Base-by-base conservation (phyloP, 2,888 invertebrate genomes). In the Ennomos quercinarius region DNA sequence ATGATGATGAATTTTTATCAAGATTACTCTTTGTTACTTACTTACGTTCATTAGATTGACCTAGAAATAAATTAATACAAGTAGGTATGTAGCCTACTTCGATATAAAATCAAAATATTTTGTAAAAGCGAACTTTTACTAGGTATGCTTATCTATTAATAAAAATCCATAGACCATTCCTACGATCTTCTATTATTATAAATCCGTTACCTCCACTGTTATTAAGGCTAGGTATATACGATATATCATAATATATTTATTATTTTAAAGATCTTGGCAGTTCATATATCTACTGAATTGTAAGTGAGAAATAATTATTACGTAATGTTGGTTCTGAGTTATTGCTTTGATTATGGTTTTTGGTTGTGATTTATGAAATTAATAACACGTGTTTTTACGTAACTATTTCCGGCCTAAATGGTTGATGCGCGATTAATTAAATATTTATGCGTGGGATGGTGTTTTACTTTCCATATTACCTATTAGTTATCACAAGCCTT, bases 121-220 rank as follows among this genome's bases (percentile, higher is more conserved):
- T 36, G 35, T 39, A 48, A 39, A 56, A 48, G 9, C 50, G 10
- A 17, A 61, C 68, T 68, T 66, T 68, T 66, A 61, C 66, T 60
- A 48, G 6, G 55, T 46, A 53, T 57, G 49, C 60, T 63, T 54
- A 49, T 63, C 59, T 61, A 63, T 64, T 62, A 58, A 57, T 63
- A 64, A 61, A 57, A 56, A 59, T 56, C 52, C 49, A 36, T 58
- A 37, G 43, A 48, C 46, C 59, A 36, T 61, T 56, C 55, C 63
- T 64, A 64, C 50, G 53, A 60, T 17, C 42, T 44, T 11, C 40
- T 51, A 56, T 62, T 63, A 67, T 47, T 60, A 52, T 43, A 39
- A 58, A 58, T 54, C 50, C 11, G 12, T n/a, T 55, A 61, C 34
- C 37, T 43, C 37, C 47, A 50, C 38, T 61, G 52, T 57, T 58